Evolutionary conservation across 2,888 invertebrate species (phyloP).

Genomic region (Caenorhabditis sp.): DNA sequence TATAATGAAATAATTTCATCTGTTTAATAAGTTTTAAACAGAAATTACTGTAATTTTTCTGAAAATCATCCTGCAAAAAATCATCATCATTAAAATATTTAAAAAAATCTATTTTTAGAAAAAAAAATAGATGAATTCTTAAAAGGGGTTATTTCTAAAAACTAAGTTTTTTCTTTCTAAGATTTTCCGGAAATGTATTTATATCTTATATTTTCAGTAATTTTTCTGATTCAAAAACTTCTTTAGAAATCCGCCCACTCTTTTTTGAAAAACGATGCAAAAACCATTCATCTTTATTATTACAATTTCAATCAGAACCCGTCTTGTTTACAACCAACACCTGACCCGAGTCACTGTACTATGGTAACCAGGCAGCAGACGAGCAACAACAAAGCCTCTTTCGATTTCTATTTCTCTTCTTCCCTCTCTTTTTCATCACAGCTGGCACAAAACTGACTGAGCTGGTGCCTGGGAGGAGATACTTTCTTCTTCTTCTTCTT

Average conservation of each 20-base stretch:
- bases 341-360: slow-evolving; percentile 7
- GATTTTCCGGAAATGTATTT: too few species aligned
- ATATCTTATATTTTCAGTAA: too few species aligned
- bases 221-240: not conserved
- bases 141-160: too few species aligned
- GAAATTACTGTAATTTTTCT: too few species aligned
- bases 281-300: not conserved
- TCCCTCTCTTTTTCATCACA: not conserved
- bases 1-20: too few species aligned
- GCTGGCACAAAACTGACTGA: not conserved
- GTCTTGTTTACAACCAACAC: slow-evolving; percentile 1
- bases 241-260: not conserved
- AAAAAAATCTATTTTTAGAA: too few species aligned
- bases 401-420: not conserved
- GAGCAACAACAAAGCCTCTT: not conserved
- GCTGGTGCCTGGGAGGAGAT: slow-evolving; percentile 1
- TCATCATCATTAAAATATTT: too few species aligned
- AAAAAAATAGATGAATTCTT: too few species aligned
- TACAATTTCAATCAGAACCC: not conserved
- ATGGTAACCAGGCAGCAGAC: slow-evolving; percentile 2
- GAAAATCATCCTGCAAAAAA: too few species aligned
- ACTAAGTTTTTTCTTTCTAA: too few species aligned
- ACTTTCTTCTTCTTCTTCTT: not conserved
- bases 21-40: too few species aligned
- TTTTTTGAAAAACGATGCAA: not conserved